Percentiles rank a stretch among this genome's conserved stretches.
Conservation (phyloP, 2,888 invertebrate species). For the Endotricha flammealis region DNA sequence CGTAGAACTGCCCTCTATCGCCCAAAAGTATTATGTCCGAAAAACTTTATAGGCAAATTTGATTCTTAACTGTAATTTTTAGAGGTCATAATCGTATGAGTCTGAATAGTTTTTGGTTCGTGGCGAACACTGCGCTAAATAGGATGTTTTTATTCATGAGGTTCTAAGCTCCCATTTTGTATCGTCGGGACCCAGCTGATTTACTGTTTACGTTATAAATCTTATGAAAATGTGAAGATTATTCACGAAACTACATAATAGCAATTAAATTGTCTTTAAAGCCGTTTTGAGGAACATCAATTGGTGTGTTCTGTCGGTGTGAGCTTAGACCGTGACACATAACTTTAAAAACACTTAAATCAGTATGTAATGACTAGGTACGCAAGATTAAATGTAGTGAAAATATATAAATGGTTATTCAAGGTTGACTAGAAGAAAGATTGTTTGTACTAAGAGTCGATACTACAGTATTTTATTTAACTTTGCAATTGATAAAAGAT, state of each 20-base stretch:
- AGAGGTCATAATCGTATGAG: conserved; percentile 50
- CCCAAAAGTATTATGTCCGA: conserved; percentile 53
- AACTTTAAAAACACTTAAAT: conserved; percentile 8
- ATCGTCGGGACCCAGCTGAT: conserved; percentile 68
- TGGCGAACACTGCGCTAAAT: conserved; percentile 70
- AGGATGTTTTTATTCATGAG: conserved; percentile 78
- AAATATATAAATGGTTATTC: no score
- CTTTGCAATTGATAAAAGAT: no score
- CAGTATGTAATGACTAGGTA: neutral
- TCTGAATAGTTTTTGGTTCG: conserved; percentile 32
- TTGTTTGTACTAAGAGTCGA: no score
- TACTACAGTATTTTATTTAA: no score
- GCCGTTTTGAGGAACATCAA: conserved; percentile 15
- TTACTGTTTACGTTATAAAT: conserved; percentile 71
- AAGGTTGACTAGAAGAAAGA: no score
- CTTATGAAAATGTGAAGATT: conserved; percentile 55
- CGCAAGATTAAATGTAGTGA: neutral
- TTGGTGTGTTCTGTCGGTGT: conserved; percentile 8
- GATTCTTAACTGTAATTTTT: conserved; percentile 38
- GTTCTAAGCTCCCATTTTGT: conserved; percentile 68
- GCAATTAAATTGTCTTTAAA: conserved; percentile 25
- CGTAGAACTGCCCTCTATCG: conserved; percentile 65
- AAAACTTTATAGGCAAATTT: conserved; percentile 52
- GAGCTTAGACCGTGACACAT: conserved; percentile 10
- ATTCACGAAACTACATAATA: conserved; percentile 42